A percentile compares a stretch with the other conserved stretches of the same genome.
Evolutionary conservation across 2,888 invertebrate species (phyloP).

Genomic region (Adineta ricciae): DNA sequence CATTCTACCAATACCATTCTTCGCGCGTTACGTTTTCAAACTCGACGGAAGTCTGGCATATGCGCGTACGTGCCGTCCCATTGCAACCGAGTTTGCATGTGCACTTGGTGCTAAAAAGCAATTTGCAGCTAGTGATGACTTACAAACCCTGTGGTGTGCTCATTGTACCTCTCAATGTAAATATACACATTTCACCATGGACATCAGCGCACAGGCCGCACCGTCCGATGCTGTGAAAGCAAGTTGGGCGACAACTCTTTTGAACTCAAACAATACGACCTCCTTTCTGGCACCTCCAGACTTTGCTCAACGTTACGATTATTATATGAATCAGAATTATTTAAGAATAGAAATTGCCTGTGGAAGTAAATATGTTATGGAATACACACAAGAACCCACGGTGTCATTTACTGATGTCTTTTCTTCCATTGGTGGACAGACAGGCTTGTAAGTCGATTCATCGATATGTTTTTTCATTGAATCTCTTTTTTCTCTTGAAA

Average conservation of each 20-base stretch:
- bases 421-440: neutral
- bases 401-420: neutral
- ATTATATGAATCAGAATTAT: neutral
- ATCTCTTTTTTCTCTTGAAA: neutral
- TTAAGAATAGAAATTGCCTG: neutral
- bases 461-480: too few relatives aligned
- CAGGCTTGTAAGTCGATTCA: neutral
- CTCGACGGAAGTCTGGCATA: neutral
- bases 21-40: neutral
- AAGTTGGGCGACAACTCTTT: neutral
- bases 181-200: neutral
- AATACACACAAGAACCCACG: neutral
- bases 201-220: neutral
- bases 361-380: neutral
- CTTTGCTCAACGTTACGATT: neutral
- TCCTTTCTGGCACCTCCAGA: neutral
- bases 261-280: neutral
- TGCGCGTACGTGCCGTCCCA: neutral
- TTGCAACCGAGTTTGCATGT: neutral
- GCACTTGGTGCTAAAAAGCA: neutral
- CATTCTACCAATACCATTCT: conserved; percentile 2
- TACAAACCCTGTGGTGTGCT: neutral
- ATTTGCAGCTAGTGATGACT: neutral
- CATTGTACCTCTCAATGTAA: neutral
- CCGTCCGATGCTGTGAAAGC: neutral